Evolutionary conservation across 2,113 vertebrate genomes (phyloP).

Genomic region (Amblyornis subalaris): DNA sequence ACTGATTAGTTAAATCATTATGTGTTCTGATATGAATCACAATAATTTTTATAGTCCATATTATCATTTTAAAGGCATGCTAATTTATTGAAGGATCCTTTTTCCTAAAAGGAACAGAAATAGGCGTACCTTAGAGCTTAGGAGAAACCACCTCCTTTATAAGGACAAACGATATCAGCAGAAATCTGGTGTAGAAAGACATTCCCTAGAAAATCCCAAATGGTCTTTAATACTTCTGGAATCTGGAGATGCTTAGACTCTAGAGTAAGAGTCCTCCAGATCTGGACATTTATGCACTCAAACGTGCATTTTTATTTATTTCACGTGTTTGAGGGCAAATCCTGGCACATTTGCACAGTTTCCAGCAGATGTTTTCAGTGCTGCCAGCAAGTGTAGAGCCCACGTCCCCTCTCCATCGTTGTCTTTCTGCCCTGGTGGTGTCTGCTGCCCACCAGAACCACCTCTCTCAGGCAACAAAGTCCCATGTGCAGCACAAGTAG

Average conservation of each 20-base stretch:
- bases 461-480: background rate
- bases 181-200: background rate
- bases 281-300: background rate
- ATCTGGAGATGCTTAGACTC: background rate
- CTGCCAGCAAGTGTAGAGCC: background rate
- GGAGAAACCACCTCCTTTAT: background rate
- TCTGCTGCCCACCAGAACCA: background rate
- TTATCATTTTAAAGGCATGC: slow-evolving; percentile 75
- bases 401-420: too few relatives aligned
- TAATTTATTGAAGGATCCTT: slow-evolving; percentile 54
- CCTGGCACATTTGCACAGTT: background rate
- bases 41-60: slow-evolving; percentile 52
- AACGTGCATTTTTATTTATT: background rate
- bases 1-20: slow-evolving; percentile 66
- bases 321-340: background rate
- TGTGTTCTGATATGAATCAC: slow-evolving; percentile 60
- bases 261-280: background rate
- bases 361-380: background rate
- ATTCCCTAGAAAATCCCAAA: background rate
- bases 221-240: background rate
- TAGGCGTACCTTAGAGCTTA: accelerated
- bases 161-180: background rate
- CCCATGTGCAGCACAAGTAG: background rate
- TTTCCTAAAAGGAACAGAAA: slow-evolving; percentile 1
- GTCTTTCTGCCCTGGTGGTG: background rate